Percentiles rank a stretch among this genome's conserved stretches.
These are phyloP conservation scores for Lamprotornis superbus DNA, from an alignment of 2,113 vertebrate genomes.

Conservation along the genomic window DNA sequence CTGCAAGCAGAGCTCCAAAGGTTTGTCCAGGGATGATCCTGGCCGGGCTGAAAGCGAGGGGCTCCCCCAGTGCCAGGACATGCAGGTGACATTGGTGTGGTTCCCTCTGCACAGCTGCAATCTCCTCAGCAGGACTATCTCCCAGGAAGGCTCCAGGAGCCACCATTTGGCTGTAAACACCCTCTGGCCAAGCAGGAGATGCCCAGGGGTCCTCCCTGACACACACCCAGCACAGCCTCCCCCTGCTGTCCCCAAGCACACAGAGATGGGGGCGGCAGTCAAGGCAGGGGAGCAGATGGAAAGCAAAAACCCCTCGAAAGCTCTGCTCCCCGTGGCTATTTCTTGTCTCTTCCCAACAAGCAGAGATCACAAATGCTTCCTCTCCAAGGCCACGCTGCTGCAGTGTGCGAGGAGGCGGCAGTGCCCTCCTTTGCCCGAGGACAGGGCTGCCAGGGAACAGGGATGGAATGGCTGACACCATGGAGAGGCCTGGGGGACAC, in stretches of 20 bases:
- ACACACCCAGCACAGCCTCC: background rate
- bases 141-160: slow-evolving; percentile 26
- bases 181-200: background rate
- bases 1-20: background rate
- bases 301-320: background rate
- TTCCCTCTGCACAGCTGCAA: slow-evolving; percentile 11
- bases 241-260: fast-evolving
- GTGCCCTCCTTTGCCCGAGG: background rate
- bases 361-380: background rate
- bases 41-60: background rate
- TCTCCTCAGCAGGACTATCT: background rate
- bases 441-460: background rate
- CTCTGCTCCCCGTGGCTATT: background rate
- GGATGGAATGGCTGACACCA: background rate
- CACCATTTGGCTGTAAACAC: background rate
- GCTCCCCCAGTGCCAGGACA: fast-evolving
- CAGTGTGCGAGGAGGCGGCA: fast-evolving
- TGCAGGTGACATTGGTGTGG: background rate
- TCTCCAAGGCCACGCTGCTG: background rate
- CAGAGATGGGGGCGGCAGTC: background rate
- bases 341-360: background rate
- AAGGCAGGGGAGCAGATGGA: background rate
- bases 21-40: fast-evolving
- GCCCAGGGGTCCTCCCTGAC: background rate
- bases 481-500: background rate